Conservation (phyloP, 2,797 vertebrate genomes). For the Poeciliopsis gracilis region DNA sequence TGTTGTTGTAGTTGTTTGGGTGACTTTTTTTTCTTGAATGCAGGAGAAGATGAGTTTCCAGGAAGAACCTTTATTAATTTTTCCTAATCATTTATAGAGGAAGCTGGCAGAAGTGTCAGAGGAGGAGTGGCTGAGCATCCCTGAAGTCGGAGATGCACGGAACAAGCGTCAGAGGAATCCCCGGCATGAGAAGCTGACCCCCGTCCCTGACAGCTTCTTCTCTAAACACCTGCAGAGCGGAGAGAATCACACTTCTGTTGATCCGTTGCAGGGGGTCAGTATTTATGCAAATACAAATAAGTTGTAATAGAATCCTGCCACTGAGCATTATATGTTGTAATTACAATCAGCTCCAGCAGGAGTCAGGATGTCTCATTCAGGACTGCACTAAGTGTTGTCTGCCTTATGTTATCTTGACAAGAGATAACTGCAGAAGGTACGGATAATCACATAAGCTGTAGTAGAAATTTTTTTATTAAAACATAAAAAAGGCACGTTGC, state of each 20-base stretch:
- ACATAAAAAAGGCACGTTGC: not conserved
- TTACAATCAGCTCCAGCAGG: slow-evolving; percentile 64
- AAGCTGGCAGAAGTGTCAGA: slow-evolving; percentile 96
- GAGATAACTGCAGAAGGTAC: not conserved
- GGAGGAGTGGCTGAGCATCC: slow-evolving; percentile 98
- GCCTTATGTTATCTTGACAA: not conserved
- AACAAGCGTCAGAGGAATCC: slow-evolving; percentile 98
- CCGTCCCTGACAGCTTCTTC: slow-evolving; percentile 97
- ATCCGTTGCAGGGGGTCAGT: slow-evolving; percentile 92
- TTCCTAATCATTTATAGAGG: slow-evolving; percentile 76
- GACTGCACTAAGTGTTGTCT: slow-evolving; percentile 12
- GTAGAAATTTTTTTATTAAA: not conserved
- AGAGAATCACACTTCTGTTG: slow-evolving; percentile 92
- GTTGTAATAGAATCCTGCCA: not conserved
- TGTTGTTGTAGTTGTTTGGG: not conserved
- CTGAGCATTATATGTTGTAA: slow-evolving; percentile 34
- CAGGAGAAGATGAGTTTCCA: not conserved
- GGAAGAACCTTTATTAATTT: not conserved
- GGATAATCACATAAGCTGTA: not conserved
- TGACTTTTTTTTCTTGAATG: too few relatives aligned
- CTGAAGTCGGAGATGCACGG: slow-evolving; percentile 96
- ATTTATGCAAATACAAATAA: not conserved
- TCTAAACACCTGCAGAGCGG: slow-evolving; percentile 94
- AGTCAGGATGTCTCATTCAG: slow-evolving; percentile 47
- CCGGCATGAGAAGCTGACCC: slow-evolving; percentile 96